Conservation (phyloP, 2,888 invertebrate genomes). For the Lasioglossum lativentre region DNA sequence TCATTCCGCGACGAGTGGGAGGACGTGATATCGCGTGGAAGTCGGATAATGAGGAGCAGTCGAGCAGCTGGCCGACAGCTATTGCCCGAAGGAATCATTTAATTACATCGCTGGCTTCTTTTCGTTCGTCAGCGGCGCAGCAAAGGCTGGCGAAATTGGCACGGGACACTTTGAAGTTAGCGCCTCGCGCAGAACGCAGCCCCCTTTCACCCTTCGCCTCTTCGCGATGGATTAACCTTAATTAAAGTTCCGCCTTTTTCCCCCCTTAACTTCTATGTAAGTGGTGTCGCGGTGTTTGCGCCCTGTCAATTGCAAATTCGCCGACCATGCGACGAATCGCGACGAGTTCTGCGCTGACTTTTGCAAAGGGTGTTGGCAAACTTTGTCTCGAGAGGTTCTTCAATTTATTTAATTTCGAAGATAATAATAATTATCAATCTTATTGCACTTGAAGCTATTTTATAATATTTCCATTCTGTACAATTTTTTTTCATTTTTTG, state of each 20-base stretch:
- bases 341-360: not conserved
- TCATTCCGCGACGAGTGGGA: not conserved
- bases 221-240: constrained; percentile 46
- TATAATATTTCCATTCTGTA: too few relatives aligned
- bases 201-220: not conserved
- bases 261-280: not conserved
- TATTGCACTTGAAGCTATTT: too few relatives aligned
- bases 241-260: constrained; percentile 50
- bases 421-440: not conserved
- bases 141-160: constrained; percentile 42
- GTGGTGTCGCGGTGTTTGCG: constrained; percentile 1
- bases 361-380: not conserved
- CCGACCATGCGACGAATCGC: not conserved
- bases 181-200: constrained; percentile 3
- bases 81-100: constrained; percentile 61
- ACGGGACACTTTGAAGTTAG: constrained; percentile 45
- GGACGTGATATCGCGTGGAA: not conserved
- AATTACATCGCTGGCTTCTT: constrained; percentile 52
- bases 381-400: not conserved
- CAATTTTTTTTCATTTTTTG: too few relatives aligned
- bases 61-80: constrained; percentile 30
- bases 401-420: not conserved
- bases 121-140: constrained; percentile 49
- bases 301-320: not conserved
- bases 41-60: constrained; percentile 1